Percentiles rank a stretch among this genome's conserved stretches.
Conservation (phyloP, 2,888 invertebrate species). For the Dolichopus griseipennis region DNA sequence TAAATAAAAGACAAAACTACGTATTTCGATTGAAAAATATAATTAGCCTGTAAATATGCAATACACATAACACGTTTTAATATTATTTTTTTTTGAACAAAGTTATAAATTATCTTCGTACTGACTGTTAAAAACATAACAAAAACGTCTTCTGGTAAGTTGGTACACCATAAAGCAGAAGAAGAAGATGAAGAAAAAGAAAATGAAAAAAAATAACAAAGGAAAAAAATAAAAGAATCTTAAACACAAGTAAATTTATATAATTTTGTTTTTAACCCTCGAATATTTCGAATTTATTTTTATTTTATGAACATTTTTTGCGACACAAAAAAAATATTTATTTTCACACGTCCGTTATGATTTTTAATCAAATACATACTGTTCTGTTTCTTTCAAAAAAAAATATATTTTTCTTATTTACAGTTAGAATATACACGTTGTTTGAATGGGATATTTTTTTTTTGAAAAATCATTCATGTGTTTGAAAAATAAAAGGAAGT, state of each 20-base stretch:
- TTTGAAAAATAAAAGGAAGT: neutral
- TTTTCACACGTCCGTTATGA: neutral
- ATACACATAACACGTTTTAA: neutral
- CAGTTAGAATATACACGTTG: neutral
- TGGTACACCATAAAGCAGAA: no score
- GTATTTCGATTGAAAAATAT: neutral
- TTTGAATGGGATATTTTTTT: neutral
- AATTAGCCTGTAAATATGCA: slow-evolving; percentile 1
- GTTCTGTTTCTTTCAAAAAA: neutral
- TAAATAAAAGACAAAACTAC: no score
- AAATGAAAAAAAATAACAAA: neutral
- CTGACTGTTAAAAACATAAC: no score
- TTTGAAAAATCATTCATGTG: neutral
- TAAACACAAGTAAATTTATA: no score
- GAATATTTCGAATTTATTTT: neutral
- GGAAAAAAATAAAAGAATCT: neutral
- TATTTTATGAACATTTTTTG: neutral
- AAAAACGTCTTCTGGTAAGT: no score
- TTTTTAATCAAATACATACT: neutral
- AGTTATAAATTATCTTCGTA: neutral
- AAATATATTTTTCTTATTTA: neutral
- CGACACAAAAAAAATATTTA: neutral
- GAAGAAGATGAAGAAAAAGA: neutral
- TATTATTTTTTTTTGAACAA: neutral
- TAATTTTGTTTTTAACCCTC: neutral